A percentile compares a stretch with the other conserved stretches of the same genome.
phyloP scores from a whole-genome alignment of 2,797 vertebrate genomes.

The Pipistrellus pygmaeus region DNA sequence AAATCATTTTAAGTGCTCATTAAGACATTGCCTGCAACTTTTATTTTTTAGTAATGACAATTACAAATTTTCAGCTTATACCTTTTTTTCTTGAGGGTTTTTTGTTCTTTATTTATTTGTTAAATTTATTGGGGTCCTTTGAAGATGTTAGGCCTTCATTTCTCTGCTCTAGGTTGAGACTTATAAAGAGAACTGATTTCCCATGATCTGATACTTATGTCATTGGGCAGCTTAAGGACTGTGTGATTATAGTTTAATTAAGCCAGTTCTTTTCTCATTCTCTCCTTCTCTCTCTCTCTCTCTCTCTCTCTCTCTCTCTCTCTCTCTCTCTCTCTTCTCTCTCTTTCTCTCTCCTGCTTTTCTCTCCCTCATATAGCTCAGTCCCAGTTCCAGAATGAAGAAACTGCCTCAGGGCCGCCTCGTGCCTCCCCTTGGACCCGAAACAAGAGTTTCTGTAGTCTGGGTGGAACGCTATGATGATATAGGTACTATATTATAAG shows the following conservation, averaged over 20 bases:
- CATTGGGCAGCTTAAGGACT: slow-evolving; percentile 36
- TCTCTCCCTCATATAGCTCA: slow-evolving; percentile 88
- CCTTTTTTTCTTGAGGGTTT: slow-evolving; percentile 26
- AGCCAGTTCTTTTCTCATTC: neutral
- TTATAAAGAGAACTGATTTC: slow-evolving; percentile 59
- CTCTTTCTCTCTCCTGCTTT: neutral
- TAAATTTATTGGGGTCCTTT: neutral
- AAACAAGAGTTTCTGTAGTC: slow-evolving; percentile 97
- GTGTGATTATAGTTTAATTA: slow-evolving; percentile 45
- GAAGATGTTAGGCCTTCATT: slow-evolving; percentile 14
- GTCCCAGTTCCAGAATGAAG: slow-evolving; percentile 94
- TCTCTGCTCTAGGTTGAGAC: slow-evolving; percentile 53
- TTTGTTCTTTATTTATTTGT: no score
- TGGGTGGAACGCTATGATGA: slow-evolving; percentile 98
- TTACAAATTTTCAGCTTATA: slow-evolving; percentile 3
- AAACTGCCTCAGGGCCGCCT: slow-evolving; percentile 93
- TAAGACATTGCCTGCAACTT: neutral
- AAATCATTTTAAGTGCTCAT: neutral
- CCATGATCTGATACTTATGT: neutral
- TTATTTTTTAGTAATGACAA: slow-evolving; percentile 27
- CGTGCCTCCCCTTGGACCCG: slow-evolving; percentile 95
- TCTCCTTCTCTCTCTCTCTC: slow-evolving; percentile 65
- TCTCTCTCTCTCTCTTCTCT: slow-evolving; percentile 1
- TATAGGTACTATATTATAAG: slow-evolving; percentile 90
- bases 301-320: no score